phyloP scores from a whole-genome alignment of 1,140 invertebrate species.

The Drosophila pseudoananassae region DNA sequence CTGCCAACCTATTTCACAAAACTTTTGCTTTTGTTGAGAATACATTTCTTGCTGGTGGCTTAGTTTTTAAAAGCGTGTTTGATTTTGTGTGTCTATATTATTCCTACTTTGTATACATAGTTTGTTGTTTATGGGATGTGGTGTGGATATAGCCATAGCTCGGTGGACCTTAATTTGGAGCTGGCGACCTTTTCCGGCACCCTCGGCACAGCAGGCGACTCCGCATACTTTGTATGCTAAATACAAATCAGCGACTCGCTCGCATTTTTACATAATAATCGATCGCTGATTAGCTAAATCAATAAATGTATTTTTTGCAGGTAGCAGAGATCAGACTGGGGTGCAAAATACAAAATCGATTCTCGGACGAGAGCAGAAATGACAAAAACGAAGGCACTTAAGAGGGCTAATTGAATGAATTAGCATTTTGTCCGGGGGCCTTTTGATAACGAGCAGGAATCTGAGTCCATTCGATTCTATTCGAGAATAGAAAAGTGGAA shows the following conservation, averaged over 20 bases:
- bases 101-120: background rate
- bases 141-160: background rate
- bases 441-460: conserved; percentile 49
- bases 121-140: conserved; percentile 20
- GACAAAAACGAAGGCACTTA: conserved; percentile 45
- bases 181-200: conserved; percentile 20
- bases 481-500: too few species aligned
- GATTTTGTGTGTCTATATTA: conserved; percentile 5
- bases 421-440: conserved; percentile 49
- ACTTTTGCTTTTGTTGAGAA: background rate
- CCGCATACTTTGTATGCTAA: conserved; percentile 67
- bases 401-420: conserved; percentile 76
- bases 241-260: conserved; percentile 57
- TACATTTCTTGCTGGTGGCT: background rate
- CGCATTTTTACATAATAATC: conserved; percentile 73
- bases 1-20: background rate
- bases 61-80: conserved; percentile 6
- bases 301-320: conserved; percentile 74
- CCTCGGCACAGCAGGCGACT: conserved; percentile 33
- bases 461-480: background rate
- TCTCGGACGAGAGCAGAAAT: background rate
- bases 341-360: background rate
- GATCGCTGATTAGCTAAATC: conserved; percentile 79
- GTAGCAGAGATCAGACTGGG: conserved; percentile 73
- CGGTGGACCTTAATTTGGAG: conserved; percentile 10